phyloP scores from a whole-genome alignment of 2,113 vertebrate species.

The Amphiprion ocellaris region DNA sequence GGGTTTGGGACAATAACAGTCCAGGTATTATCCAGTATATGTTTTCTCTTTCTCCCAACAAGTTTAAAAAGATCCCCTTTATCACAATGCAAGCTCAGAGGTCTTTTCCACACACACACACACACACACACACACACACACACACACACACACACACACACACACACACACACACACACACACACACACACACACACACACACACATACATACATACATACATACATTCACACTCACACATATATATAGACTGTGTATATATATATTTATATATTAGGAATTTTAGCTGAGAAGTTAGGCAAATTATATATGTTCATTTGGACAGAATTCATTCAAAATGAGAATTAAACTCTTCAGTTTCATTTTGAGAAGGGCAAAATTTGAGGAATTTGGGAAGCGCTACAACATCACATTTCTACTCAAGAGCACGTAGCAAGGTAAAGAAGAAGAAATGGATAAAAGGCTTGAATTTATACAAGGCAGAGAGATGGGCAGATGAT shows the following conservation, averaged over 20 bases:
- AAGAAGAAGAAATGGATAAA: constrained; percentile 57
- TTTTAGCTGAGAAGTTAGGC: constrained; percentile 73
- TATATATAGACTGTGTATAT: constrained; percentile 31
- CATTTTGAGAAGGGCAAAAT: constrained; percentile 57
- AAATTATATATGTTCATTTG: constrained; percentile 73
- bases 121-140: background rate
- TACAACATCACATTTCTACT: constrained; percentile 81
- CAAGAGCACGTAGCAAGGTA: constrained; percentile 72
- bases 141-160: constrained; percentile 6
- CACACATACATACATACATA: constrained; percentile 3
- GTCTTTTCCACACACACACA: constrained; percentile 59
- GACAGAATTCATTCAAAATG: constrained; percentile 68
- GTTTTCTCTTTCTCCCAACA: constrained; percentile 68
- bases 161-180: constrained; percentile 3
- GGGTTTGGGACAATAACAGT: too few species aligned
- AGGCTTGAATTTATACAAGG: constrained; percentile 76
- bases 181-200: background rate
- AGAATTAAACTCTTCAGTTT: constrained; percentile 60
- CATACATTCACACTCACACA: constrained; percentile 8
- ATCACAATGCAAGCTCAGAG: constrained; percentile 71
- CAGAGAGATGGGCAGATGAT: constrained; percentile 66
- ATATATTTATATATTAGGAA: constrained; percentile 67
- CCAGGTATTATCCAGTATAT: constrained; percentile 78
- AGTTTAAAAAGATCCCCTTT: constrained; percentile 74
- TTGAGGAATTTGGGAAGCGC: constrained; percentile 70